These are phyloP conservation scores for Oedothorax gibbosus DNA, from an alignment of 1,140 invertebrate species.

Conservation along the genomic window DNA sequence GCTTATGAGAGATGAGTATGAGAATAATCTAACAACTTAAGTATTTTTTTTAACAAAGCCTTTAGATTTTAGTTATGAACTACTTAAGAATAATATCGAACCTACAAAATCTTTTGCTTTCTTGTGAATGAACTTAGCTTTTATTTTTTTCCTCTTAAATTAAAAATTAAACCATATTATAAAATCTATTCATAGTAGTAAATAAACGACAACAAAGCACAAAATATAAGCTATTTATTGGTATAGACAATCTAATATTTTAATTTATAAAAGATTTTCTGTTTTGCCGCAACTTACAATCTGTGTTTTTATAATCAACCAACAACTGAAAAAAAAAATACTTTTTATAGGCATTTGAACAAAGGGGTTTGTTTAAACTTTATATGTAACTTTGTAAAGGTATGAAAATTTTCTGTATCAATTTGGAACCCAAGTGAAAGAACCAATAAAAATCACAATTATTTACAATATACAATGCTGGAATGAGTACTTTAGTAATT, in stretches of 20 bases:
- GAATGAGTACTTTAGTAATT: slow-evolving; percentile 45
- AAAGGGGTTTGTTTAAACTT: too few species aligned
- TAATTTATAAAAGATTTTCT: slow-evolving; percentile 50
- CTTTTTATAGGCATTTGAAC: too few species aligned
- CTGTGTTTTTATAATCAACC: slow-evolving; percentile 20
- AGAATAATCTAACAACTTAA: too few species aligned
- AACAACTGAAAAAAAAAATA: not conserved
- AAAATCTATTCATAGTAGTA: not conserved
- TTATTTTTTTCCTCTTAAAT: not conserved
- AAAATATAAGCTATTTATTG: slow-evolving; percentile 61
- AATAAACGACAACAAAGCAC: slow-evolving; percentile 3
- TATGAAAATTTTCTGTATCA: too few species aligned
- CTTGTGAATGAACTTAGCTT: too few species aligned
- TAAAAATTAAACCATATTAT: not conserved
- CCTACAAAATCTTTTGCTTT: too few species aligned
- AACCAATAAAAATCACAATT: slow-evolving; percentile 28
- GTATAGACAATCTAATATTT: slow-evolving; percentile 44
- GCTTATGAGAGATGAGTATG: too few species aligned
- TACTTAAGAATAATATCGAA: too few species aligned
- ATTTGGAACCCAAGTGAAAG: too few species aligned
- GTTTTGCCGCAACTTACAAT: slow-evolving; percentile 46
- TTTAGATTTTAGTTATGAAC: too few species aligned
- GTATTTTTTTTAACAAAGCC: too few species aligned
- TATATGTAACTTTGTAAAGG: too few species aligned
- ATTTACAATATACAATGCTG: slow-evolving; percentile 56